Base-by-base conservation (phyloP, 2,888 invertebrate species). In the Pollenia griseotomentosa region DNA sequence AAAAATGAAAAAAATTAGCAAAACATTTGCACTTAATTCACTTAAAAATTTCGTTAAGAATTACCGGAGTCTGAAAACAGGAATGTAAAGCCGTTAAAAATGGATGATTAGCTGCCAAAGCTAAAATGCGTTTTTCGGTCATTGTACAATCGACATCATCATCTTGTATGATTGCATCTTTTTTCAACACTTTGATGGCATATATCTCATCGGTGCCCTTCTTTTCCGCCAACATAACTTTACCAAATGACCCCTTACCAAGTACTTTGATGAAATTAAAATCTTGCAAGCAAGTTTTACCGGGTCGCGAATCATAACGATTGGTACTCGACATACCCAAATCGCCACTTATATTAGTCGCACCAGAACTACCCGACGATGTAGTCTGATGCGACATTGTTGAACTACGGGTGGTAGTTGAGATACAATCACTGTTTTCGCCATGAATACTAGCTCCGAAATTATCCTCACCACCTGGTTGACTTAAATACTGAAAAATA, bases 91-190 rank as follows among this genome's bases (percentile, higher is more conserved):
- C 99, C 88, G 99, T 99, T 88, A 99, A 96, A 95, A 99, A 99
- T 81, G 99, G 99, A 94, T 99, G 99, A 89, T 97, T 97, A 88
- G 99, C 99, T n/a, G 99, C 98, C 92, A 99, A 95, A 75, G 98
- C 98, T 91, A 99, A 95, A 93, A 99, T 99, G 92, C 99, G 95
- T 93, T 99, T 99, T 94, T 99, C 99, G 87, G 99, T 99, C 96
- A 99, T 98, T 81, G 99, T 99, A 94, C 99, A 99, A 94, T 99
- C 99, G 82, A 99, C 99, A 94, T 99, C 99, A 94, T 99, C 99
- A 94, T 99, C 99, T 94, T 99, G 99, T 91, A 99, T 97, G 89
- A 99, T 99, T 57, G 98, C 98, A 94, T 99, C 98, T 94, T 99
- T 99, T 95, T 99, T 99, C 92, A 99, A 95, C 90, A 99, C 97